Base-by-base conservation (phyloP, 1,140 invertebrate species). In the Micrasema minimum region DNA sequence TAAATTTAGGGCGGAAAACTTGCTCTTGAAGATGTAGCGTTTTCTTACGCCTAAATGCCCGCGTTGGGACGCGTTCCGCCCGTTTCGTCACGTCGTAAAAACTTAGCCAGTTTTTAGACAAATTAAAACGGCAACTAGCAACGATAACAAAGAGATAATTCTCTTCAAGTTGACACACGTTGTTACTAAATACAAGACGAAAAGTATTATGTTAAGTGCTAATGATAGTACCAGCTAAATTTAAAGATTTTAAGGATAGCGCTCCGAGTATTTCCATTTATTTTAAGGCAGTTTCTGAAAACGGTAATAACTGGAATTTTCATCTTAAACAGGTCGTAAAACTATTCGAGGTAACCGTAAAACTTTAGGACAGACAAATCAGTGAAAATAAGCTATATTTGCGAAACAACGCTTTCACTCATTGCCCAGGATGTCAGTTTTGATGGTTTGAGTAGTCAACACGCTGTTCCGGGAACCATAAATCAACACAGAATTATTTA, bases 1-100 rank as follows among this genome's bases (percentile, higher is more conserved):
- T 74, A 74, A 74, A 74, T 74, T 74, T 46, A 41, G 38, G 50
- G 50, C n/a, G 51, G 18, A 7, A 66, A 50, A 50, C 26, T 51
- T 16, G 35, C 35, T 66, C 45, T 7, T 66, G 14, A 48, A 48
- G 37, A 66, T 51, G 48, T 37, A 51, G 14, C 48, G 26, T 35
- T 22, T 50, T 45, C 38, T 45, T 22, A 45, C 46, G 31, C 12
- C 2, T 2, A 23, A 38, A 45, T 41, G 35, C 43, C 41, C 59
- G 43, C 38, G 16, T 22, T 12, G 31, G 37, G 50, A 41, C 65
- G 50, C 51, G 50, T 43, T 67, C 10, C 37, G 65, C 31, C 22
- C 50, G 37, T 55, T 57, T 67, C 65, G 50, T 55, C 50, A 67
- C 65, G 35, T 67, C 50, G 50, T 67, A 43, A 67, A 55, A 38